phyloP scores from a whole-genome alignment of 2,888 invertebrate genomes.

The Pterostichus niger region DNA sequence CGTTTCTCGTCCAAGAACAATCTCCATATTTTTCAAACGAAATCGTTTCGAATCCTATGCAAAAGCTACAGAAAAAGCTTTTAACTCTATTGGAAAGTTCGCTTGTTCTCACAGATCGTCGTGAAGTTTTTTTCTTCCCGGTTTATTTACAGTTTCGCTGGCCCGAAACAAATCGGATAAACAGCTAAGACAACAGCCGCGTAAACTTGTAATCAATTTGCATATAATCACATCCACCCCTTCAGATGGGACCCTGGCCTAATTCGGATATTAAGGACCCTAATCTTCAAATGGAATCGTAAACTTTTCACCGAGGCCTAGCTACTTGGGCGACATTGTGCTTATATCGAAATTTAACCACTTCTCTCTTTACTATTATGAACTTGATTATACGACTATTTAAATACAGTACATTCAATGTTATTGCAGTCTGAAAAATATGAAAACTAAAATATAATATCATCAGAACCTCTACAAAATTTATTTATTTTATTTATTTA shows the following conservation, averaged over 20 bases:
- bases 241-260: constrained; percentile 27
- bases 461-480: no score
- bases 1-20: constrained; percentile 52
- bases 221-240: constrained; percentile 60
- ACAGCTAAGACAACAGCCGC: constrained; percentile 56
- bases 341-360: constrained; percentile 3
- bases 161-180: constrained; percentile 64
- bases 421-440: no score
- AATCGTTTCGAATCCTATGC: constrained; percentile 57
- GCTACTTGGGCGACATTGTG: background rate
- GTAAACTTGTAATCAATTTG: constrained; percentile 64
- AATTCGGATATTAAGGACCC: constrained; percentile 59
- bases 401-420: no score
- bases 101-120: constrained; percentile 39
- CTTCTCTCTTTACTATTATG: background rate
- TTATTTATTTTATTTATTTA: no score
- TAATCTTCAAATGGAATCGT: constrained; percentile 63
- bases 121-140: constrained; percentile 40
- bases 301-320: constrained; percentile 24
- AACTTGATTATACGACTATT: no score
- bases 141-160: constrained; percentile 53
- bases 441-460: no score
- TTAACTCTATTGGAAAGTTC: constrained; percentile 58
- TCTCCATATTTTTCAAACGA: constrained; percentile 59
- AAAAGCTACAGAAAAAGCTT: constrained; percentile 38